Percentiles rank a stretch among this genome's conserved stretches.
phyloP scores from a whole-genome alignment of 2,113 vertebrate genomes.

The Channa maculata region DNA sequence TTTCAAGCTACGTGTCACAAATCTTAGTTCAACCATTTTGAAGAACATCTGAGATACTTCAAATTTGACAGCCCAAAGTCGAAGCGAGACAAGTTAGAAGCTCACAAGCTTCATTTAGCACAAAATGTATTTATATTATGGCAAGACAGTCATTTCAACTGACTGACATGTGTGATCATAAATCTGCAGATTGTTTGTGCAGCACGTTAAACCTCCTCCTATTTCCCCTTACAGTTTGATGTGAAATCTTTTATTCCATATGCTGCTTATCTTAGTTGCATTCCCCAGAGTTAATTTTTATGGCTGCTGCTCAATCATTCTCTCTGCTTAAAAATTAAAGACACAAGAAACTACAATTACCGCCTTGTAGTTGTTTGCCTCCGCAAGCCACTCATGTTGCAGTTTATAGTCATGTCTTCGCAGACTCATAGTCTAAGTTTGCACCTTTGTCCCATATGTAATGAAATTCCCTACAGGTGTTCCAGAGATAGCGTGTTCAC shows the following conservation, averaged over 20 bases:
- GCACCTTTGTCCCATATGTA: too few relatives aligned
- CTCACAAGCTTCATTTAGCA: background rate
- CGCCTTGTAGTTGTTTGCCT: too few relatives aligned
- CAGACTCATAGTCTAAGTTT: too few relatives aligned
- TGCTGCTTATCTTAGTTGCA: background rate
- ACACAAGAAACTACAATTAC: background rate
- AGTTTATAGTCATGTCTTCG: too few relatives aligned
- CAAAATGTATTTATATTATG: background rate
- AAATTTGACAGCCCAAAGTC: constrained; percentile 31
- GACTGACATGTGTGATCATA: background rate
- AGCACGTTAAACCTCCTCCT: constrained; percentile 28
- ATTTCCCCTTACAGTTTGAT: constrained; percentile 20
- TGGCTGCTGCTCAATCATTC: constrained; percentile 21
- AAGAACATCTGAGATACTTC: constrained; percentile 36
- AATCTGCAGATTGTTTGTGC: constrained; percentile 4
- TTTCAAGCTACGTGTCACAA: constrained; percentile 62
- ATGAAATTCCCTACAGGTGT: too few relatives aligned
- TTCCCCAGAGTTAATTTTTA: background rate
- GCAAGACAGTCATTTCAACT: background rate
- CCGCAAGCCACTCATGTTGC: too few relatives aligned
- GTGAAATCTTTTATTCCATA: constrained; percentile 36
- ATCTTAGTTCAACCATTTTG: constrained; percentile 54
- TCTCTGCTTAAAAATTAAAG: constrained; percentile 26
- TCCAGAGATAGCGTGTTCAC: too few relatives aligned
- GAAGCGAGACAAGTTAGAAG: constrained; percentile 21